phyloP scores from a whole-genome alignment of 2,113 vertebrate species.

The Onychostoma macrolepis region DNA sequence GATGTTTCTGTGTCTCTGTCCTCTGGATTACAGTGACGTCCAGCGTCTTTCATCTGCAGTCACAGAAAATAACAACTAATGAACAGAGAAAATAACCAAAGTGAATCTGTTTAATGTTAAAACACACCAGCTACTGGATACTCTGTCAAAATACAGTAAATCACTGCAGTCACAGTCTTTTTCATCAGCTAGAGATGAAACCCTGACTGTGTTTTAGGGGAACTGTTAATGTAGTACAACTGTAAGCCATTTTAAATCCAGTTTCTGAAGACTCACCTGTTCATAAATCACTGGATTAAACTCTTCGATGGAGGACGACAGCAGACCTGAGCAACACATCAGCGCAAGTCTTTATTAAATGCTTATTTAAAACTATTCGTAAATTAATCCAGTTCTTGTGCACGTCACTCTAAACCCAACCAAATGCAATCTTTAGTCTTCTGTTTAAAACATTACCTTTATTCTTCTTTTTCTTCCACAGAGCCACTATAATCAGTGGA shows the following conservation, averaged over 20 bases:
- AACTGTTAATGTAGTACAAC: not conserved
- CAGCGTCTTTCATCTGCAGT: not conserved
- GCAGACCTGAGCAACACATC: not conserved
- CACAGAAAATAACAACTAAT: not conserved
- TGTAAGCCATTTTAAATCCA: not conserved
- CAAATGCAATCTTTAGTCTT: not conserved
- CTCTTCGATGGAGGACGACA: not conserved
- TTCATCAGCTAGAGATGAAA: not conserved
- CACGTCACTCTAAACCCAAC: not conserved
- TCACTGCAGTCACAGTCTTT: not conserved
- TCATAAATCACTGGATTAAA: not conserved
- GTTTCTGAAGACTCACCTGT: not conserved
- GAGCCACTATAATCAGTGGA: not conserved
- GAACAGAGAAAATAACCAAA: not conserved
- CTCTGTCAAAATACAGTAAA: no score
- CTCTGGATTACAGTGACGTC: not conserved
- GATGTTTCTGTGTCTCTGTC: not conserved
- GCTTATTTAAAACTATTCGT: not conserved
- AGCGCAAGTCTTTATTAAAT: not conserved
- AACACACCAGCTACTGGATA: not conserved
- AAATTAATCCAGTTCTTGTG: not conserved
- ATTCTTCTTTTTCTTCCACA: not conserved
- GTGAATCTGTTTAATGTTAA: not conserved
- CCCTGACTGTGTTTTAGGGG: not conserved
- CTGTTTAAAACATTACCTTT: not conserved